phyloP scores from a whole-genome alignment of 2,888 invertebrate species.

The Watsonalla cultraria region DNA sequence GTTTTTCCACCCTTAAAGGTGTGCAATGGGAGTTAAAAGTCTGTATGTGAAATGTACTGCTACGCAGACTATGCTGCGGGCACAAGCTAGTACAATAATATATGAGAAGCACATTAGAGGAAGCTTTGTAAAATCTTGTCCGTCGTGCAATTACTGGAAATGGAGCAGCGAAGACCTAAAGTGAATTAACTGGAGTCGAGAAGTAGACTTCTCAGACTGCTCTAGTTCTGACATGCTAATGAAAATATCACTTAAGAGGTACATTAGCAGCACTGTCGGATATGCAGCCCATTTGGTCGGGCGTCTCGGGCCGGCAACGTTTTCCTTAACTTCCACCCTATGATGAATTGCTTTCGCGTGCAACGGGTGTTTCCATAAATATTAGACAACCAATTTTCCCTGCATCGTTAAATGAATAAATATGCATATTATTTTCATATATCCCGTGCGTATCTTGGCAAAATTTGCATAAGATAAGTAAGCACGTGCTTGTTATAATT shows the following conservation, averaged over 20 bases:
- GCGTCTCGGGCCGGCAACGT: slow-evolving; percentile 14
- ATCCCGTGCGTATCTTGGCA: neutral
- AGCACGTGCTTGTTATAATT: slow-evolving; percentile 5
- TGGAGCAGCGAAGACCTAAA: slow-evolving; percentile 26
- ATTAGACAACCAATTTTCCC: slow-evolving; percentile 33
- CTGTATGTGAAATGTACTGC: too few species aligned
- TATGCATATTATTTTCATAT: neutral
- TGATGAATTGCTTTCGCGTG: slow-evolving; percentile 41
- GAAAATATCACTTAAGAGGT: slow-evolving; percentile 47
- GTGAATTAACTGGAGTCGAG: slow-evolving; percentile 38
- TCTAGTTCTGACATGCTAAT: slow-evolving; percentile 38
- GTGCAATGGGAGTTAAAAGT: too few species aligned
- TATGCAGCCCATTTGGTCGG: slow-evolving; percentile 6
- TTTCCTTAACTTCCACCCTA: slow-evolving; percentile 16
- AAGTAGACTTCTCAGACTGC: slow-evolving; percentile 23
- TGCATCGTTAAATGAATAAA: slow-evolving; percentile 1
- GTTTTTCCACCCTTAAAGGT: too few species aligned
- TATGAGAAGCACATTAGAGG: slow-evolving; percentile 7
- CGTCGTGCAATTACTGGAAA: slow-evolving; percentile 27
- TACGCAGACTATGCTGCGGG: too few species aligned
- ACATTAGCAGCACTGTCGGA: slow-evolving; percentile 23
- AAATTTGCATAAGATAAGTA: neutral
- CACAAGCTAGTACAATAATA: neutral
- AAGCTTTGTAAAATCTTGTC: slow-evolving; percentile 22
- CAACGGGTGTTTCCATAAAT: slow-evolving; percentile 25